These are phyloP conservation scores for Panopea generosa DNA, from an alignment of 2,888 invertebrate genomes.

Conservation along the genomic window DNA sequence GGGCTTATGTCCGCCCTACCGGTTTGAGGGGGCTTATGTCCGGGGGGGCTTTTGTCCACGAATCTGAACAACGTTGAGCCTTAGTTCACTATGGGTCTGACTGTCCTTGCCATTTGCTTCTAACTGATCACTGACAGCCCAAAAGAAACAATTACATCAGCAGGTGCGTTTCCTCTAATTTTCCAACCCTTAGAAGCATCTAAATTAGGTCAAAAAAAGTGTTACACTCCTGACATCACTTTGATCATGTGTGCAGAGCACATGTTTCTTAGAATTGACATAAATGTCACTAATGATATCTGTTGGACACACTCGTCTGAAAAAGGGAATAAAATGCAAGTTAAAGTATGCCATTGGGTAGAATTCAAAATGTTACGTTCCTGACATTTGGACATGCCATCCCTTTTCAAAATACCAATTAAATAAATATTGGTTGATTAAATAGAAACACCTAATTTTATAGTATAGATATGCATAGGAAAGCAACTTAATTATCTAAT, in stretches of 20 bases:
- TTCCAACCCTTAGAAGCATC: slow-evolving; percentile 21
- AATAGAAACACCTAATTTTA: too few species aligned
- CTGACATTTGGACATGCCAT: slow-evolving; percentile 6
- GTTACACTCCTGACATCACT: slow-evolving; percentile 19
- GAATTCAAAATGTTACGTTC: slow-evolving; percentile 7
- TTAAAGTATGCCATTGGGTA: neutral
- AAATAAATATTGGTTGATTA: too few species aligned
- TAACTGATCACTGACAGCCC: slow-evolving; percentile 35
- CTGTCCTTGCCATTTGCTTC: neutral
- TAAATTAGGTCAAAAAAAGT: neutral
- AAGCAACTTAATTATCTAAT: too few species aligned
- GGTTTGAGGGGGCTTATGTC: too few species aligned
- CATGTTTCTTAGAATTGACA: neutral
- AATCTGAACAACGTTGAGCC: slow-evolving; percentile 27
- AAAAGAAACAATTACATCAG: slow-evolving; percentile 43
- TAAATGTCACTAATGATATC: neutral
- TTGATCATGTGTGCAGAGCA: neutral
- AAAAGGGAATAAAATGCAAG: neutral
- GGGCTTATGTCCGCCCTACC: too few species aligned
- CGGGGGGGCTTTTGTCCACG: too few species aligned
- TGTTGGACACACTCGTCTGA: neutral
- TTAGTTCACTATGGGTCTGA: slow-evolving; percentile 21
- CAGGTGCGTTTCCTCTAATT: slow-evolving; percentile 17
- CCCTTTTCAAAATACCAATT: neutral
- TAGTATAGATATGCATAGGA: too few species aligned